phyloP scores from a whole-genome alignment of 2,113 vertebrate species.

The Hyla sarda region DNA sequence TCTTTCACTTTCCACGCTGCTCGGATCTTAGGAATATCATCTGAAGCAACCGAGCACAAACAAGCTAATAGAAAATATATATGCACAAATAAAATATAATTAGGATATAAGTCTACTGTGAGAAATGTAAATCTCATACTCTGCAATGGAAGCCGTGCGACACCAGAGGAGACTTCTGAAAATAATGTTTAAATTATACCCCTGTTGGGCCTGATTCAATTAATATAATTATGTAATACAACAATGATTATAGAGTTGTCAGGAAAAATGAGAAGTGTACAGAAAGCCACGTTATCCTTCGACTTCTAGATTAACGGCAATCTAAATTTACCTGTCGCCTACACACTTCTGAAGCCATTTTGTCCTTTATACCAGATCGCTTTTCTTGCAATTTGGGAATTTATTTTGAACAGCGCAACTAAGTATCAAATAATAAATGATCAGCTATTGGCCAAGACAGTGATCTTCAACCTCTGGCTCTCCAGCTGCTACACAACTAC shows the following conservation, averaged over 20 bases:
- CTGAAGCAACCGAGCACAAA: slow-evolving; percentile 14
- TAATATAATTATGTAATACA: slow-evolving; percentile 35
- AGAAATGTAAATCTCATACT: slow-evolving; percentile 5
- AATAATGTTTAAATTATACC: slow-evolving; percentile 41
- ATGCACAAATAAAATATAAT: slow-evolving; percentile 41
- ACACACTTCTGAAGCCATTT: neutral
- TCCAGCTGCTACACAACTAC: neutral
- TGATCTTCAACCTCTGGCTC: neutral
- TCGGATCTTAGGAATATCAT: slow-evolving; percentile 13
- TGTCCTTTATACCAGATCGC: neutral
- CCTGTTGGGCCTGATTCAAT: slow-evolving; percentile 27
- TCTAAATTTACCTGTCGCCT: slow-evolving; percentile 14
- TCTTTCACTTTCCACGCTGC: neutral
- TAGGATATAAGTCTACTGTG: slow-evolving; percentile 37
- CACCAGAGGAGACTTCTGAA: slow-evolving; percentile 34
- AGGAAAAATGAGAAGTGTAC: neutral
- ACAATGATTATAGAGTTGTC: slow-evolving; percentile 43
- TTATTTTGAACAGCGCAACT: neutral
- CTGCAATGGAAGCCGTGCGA: neutral
- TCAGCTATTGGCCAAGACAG: neutral
- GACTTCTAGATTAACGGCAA: neutral
- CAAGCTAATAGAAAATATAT: slow-evolving; percentile 41
- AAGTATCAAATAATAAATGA: neutral
- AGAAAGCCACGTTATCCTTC: neutral
- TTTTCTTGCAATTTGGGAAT: neutral